Conservation (phyloP, 2,888 invertebrate genomes). For the Keiferia lycopersicella region DNA sequence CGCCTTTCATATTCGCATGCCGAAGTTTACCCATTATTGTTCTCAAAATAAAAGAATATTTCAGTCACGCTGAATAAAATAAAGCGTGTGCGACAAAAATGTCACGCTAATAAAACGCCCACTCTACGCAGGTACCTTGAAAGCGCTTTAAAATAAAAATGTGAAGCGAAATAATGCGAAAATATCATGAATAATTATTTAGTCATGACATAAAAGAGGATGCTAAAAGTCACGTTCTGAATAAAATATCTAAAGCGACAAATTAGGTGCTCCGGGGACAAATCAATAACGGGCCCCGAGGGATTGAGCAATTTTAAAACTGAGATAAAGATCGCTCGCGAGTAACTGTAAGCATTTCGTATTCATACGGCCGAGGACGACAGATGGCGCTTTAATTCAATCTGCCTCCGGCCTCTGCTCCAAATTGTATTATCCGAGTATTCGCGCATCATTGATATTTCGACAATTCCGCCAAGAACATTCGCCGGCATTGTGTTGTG, state of each 20-base stretch:
- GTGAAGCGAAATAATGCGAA: constrained; percentile 24
- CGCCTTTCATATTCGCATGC: constrained; percentile 68
- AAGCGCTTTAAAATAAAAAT: constrained; percentile 7
- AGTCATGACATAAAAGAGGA: constrained; percentile 41
- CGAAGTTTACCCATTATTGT: constrained; percentile 56
- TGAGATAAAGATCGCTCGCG: constrained; percentile 77
- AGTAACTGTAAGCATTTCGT: constrained; percentile 74
- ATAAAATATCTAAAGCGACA: constrained; percentile 70
- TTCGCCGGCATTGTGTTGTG: constrained; percentile 43
- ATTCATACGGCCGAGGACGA: constrained; percentile 77
- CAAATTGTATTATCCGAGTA: constrained; percentile 78
- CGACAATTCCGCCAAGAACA: constrained; percentile 68
- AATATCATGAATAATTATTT: constrained; percentile 36
- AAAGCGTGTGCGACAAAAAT: constrained; percentile 38
- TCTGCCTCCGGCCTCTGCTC: constrained; percentile 76
- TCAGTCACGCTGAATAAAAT: constrained; percentile 59
- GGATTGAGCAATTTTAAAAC: constrained; percentile 80
- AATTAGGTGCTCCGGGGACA: constrained; percentile 72
- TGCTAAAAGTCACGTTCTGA: constrained; percentile 59
- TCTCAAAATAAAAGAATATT: constrained; percentile 60
- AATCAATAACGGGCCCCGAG: constrained; percentile 72
- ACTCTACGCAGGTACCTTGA: not conserved
- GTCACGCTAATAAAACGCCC: constrained; percentile 11
- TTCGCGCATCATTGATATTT: constrained; percentile 82
- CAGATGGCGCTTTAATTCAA: constrained; percentile 80